Conservation (phyloP, 2,113 vertebrate species). For the Otus sunia region DNA sequence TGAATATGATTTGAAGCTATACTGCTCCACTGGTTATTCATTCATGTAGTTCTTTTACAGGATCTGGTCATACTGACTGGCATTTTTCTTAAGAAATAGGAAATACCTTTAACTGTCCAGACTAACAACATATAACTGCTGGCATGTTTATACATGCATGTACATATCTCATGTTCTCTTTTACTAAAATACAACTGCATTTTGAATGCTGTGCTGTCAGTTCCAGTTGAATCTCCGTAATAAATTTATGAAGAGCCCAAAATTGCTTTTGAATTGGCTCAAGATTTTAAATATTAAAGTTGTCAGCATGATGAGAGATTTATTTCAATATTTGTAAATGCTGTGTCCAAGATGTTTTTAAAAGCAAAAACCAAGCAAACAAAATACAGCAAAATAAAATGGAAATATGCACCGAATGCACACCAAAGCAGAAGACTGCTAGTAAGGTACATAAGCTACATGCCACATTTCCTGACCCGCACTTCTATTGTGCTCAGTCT, state of each 20-base stretch:
- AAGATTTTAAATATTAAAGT: slow-evolving; percentile 52
- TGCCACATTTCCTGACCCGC: background rate
- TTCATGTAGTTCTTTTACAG: background rate
- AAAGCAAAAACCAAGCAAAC: background rate
- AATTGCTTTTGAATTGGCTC: slow-evolving; percentile 64
- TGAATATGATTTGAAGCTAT: background rate
- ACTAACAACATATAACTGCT: background rate
- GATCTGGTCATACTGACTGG: background rate
- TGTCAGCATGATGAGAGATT: slow-evolving; percentile 59
- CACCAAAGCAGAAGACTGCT: background rate
- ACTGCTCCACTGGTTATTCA: background rate
- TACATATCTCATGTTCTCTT: background rate
- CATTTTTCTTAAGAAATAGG: background rate
- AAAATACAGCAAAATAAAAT: slow-evolving; percentile 11
- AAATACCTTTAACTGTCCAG: background rate
- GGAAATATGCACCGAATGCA: background rate
- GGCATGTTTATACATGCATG: background rate
- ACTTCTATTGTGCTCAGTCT: background rate
- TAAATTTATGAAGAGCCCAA: slow-evolving; percentile 54
- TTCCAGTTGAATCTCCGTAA: slow-evolving; percentile 12
- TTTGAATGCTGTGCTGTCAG: background rate
- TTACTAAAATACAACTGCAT: background rate
- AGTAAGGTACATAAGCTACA: background rate
- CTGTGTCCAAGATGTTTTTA: slow-evolving; percentile 8
- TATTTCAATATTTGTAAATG: slow-evolving; percentile 64